A percentile compares a stretch with the other conserved stretches of the same genome.
Conservation (phyloP, 2,888 invertebrate genomes). For the Euzetes globulus region DNA sequence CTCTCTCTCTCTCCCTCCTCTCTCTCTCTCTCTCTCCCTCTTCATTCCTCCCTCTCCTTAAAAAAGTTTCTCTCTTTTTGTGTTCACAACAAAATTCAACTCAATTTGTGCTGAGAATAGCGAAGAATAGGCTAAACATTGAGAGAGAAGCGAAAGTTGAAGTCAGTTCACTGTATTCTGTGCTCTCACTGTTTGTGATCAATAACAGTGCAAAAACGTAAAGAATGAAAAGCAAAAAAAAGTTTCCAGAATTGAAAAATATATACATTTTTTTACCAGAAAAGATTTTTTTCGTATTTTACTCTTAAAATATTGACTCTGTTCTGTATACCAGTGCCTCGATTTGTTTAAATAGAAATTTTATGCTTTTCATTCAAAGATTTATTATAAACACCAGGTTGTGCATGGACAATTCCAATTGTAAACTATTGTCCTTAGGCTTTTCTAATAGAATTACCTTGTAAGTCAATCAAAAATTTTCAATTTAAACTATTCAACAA, state of each 20-base stretch:
- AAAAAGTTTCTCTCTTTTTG: too few species aligned
- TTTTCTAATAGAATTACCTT: too few species aligned
- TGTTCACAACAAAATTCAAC: not conserved
- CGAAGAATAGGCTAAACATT: not conserved
- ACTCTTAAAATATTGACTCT: not conserved
- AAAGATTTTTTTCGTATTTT: not conserved
- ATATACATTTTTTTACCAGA: not conserved
- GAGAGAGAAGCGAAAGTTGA: not conserved
- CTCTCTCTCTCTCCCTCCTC: too few species aligned
- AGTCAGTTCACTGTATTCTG: not conserved
- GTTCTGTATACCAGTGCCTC: not conserved
- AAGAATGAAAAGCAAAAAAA: too few species aligned
- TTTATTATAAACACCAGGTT: too few species aligned
- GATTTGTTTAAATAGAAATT: not conserved
- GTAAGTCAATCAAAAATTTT: too few species aligned
- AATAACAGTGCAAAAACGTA: not conserved
- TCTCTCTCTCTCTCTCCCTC: too few species aligned
- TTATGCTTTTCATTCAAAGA: not conserved
- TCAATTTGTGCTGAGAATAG: slow-evolving; percentile 17
- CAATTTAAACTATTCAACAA: too few species aligned
- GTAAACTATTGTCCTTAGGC: too few species aligned
- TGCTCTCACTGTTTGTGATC: not conserved
- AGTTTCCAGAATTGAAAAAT: not conserved
- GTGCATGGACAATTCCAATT: too few species aligned
- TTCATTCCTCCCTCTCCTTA: too few species aligned